These are phyloP conservation scores for Galemys pyrenaicus DNA, from an alignment of 2,113 vertebrate species.

Conservation along the genomic window DNA sequence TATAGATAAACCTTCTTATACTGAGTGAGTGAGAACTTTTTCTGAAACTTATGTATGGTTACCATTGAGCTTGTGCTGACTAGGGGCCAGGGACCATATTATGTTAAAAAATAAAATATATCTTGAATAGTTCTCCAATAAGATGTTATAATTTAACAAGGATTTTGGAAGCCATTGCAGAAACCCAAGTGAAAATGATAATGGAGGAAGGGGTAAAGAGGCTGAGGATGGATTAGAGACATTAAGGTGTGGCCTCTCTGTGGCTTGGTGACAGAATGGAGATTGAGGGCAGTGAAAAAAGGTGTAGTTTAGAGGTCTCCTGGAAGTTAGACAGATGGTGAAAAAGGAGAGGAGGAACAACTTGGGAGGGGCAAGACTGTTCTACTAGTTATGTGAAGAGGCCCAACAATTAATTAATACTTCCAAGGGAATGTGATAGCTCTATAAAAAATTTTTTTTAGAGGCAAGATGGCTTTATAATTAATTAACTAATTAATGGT, in stretches of 20 bases:
- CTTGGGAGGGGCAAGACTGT: neutral
- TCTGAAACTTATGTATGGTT: neutral
- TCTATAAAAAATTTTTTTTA: neutral
- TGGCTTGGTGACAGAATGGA: neutral
- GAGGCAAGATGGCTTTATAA: too few relatives aligned
- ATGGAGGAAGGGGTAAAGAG: neutral
- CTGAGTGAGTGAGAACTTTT: neutral
- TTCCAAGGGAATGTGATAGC: neutral
- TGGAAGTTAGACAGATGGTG: neutral
- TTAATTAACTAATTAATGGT: too few relatives aligned
- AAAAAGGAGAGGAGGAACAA: neutral
- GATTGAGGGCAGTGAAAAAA: neutral
- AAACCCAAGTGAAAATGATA: neutral
- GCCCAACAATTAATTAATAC: neutral
- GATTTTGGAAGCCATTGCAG: conserved; percentile 14
- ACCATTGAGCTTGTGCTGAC: neutral
- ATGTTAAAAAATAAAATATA: neutral
- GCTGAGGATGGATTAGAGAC: neutral
- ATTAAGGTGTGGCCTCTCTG: neutral
- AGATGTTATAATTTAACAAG: neutral
- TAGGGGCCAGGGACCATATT: neutral
- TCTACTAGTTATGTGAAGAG: neutral
- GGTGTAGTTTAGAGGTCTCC: neutral
- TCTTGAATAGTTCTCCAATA: neutral
- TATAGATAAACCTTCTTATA: neutral